These are phyloP conservation scores for Calameuta idolon DNA, from an alignment of 2,888 invertebrate genomes.

Conservation along the genomic window DNA sequence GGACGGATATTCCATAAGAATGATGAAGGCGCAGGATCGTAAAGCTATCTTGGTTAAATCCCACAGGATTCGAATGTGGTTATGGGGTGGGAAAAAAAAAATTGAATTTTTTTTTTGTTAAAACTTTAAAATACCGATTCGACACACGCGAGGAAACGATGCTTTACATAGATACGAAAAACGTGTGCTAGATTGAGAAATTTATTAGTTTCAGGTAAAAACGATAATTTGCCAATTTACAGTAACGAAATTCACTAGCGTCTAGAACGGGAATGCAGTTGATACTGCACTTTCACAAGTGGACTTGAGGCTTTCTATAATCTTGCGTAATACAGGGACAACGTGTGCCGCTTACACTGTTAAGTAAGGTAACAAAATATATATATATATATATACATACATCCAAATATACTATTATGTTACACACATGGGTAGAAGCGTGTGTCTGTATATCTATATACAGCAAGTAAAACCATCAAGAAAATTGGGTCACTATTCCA, in stretches of 20 bases:
- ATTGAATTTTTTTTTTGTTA: too few species aligned
- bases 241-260: constrained; percentile 15
- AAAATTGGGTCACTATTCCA: background rate
- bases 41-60: background rate
- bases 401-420: too few species aligned
- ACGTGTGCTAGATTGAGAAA: background rate
- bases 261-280: constrained; percentile 42
- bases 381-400: background rate
- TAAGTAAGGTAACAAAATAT: background rate
- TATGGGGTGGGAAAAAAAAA: too few species aligned
- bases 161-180: background rate
- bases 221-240: background rate
- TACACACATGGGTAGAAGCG: too few species aligned
- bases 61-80: background rate
- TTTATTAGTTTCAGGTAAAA: background rate
- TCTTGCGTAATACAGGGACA: constrained; percentile 38
- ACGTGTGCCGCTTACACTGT: background rate
- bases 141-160: background rate
- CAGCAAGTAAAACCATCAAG: background rate
- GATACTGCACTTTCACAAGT: constrained; percentile 52
- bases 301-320: constrained; percentile 45
- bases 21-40: background rate
- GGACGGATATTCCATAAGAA: background rate
- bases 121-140: too few species aligned
- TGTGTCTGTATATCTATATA: background rate